Evolutionary conservation across 2,797 vertebrate genomes (phyloP).

Genomic region (Pipistrellus kuhlii): DNA sequence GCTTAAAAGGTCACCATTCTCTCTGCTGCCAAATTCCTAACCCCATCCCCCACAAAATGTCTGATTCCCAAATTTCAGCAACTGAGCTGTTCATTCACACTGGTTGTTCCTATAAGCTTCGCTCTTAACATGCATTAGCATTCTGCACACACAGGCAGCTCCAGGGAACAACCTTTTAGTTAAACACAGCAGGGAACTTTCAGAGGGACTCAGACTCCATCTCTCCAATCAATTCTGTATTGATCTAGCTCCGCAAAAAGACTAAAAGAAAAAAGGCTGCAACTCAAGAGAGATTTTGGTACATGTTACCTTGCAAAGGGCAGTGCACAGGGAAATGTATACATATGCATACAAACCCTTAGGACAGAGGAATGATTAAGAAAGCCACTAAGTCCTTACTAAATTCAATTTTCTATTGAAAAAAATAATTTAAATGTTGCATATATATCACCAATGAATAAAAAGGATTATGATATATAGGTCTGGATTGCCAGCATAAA

Average conservation of each 20-base stretch:
- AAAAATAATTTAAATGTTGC: not conserved
- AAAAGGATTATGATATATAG: not conserved
- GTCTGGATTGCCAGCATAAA: not conserved
- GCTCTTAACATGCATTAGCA: not conserved
- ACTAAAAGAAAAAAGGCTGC: not conserved
- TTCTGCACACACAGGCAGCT: not conserved
- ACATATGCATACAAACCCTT: not conserved
- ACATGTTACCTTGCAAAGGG: not conserved
- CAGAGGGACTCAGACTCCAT: not conserved
- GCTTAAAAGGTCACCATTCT: not conserved
- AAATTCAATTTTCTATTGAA: not conserved
- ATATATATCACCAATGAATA: not conserved
- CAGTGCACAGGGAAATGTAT: not conserved
- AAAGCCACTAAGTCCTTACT: not conserved
- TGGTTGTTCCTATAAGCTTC: not conserved
- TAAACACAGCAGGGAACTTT: not conserved
- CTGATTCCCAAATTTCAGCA: constrained; percentile 1
- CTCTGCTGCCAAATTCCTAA: constrained; percentile 1
- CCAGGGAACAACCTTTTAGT: not conserved
- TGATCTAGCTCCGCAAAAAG: not conserved
- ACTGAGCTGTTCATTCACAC: not conserved
- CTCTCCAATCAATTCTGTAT: constrained; percentile 14
- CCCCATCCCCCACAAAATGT: not conserved
- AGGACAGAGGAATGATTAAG: not conserved
- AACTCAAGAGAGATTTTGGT: not conserved